A percentile compares a stretch with the other conserved stretches of the same genome.
Evolutionary conservation across 2,888 invertebrate species (phyloP).

Genomic region (Diarsia dahlii): DNA sequence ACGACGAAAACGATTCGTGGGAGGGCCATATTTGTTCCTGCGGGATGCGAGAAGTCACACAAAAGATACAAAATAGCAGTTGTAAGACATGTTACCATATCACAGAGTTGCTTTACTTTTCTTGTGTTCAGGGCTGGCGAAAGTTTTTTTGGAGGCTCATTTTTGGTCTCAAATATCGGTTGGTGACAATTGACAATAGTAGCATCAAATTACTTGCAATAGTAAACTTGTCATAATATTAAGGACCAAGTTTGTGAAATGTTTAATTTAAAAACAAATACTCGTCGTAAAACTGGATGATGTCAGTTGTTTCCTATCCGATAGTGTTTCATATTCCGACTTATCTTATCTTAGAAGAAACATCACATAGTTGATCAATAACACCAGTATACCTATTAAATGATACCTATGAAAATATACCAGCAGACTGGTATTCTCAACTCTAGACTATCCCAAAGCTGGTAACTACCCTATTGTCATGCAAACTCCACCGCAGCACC

Average conservation of each 20-base stretch:
- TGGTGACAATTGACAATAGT: not conserved
- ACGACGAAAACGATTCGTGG: constrained; percentile 54
- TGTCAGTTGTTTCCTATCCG: not conserved
- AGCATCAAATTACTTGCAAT: not conserved
- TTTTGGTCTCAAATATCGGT: constrained; percentile 2
- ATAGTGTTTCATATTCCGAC: too few species aligned
- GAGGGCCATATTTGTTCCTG: constrained; percentile 64
- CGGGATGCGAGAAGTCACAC: constrained; percentile 50
- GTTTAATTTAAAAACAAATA: not conserved
- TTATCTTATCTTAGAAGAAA: not conserved
- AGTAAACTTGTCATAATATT: not conserved
- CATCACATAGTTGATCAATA: not conserved
- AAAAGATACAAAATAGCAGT: constrained; percentile 63
- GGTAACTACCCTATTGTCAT: constrained; percentile 40
- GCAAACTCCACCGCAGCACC: constrained; percentile 13
- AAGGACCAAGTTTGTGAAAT: too few species aligned
- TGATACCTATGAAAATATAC: not conserved
- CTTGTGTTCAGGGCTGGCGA: constrained; percentile 39
- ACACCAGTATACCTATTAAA: not conserved
- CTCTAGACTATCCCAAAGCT: not conserved
- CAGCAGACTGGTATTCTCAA: not conserved
- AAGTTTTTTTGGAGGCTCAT: not conserved
- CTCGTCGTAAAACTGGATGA: not conserved
- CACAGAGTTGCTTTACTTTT: constrained; percentile 37
- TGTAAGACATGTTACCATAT: constrained; percentile 56